Percentiles rank a stretch among this genome's conserved stretches.
Evolutionary conservation across 2,113 vertebrate species (phyloP).

Genomic region (Malurus melanocephalus): DNA sequence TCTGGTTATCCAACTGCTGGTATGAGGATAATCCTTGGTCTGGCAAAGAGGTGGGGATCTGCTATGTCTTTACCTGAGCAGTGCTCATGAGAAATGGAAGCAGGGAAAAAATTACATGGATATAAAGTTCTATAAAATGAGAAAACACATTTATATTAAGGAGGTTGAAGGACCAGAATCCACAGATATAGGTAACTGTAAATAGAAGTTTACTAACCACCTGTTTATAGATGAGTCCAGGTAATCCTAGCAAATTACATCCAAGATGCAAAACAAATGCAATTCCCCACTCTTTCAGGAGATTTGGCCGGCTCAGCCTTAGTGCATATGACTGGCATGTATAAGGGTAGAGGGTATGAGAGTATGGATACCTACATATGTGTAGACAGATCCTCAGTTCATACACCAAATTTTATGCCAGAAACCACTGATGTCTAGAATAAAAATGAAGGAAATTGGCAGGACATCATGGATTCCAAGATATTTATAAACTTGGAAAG

Average conservation of each 20-base stretch:
- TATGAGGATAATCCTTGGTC: not conserved
- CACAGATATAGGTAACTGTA: not conserved
- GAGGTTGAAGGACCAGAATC: not conserved
- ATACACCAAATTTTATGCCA: conserved; percentile 35
- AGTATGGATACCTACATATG: conserved; percentile 39
- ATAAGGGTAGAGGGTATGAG: not conserved
- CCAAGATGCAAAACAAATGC: not conserved
- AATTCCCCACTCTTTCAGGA: not conserved
- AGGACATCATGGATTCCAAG: conserved; percentile 61
- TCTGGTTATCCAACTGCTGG: not conserved
- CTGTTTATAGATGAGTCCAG: not conserved
- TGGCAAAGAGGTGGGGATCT: not conserved
- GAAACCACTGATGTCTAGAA: conserved; percentile 43
- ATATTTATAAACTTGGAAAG: conserved; percentile 70
- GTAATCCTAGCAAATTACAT: not conserved
- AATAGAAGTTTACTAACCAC: not conserved
- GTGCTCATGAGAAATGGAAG: not conserved
- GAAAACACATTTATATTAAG: not conserved
- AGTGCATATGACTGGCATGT: not conserved
- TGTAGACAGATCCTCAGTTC: conserved; percentile 55
- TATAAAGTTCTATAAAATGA: not conserved
- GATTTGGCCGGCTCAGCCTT: not conserved
- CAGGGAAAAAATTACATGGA: not conserved
- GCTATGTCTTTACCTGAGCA: not conserved
- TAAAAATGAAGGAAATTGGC: conserved; percentile 60